Evolutionary conservation across 2,888 invertebrate genomes (phyloP).

Genomic region (Euplexia lucipara): DNA sequence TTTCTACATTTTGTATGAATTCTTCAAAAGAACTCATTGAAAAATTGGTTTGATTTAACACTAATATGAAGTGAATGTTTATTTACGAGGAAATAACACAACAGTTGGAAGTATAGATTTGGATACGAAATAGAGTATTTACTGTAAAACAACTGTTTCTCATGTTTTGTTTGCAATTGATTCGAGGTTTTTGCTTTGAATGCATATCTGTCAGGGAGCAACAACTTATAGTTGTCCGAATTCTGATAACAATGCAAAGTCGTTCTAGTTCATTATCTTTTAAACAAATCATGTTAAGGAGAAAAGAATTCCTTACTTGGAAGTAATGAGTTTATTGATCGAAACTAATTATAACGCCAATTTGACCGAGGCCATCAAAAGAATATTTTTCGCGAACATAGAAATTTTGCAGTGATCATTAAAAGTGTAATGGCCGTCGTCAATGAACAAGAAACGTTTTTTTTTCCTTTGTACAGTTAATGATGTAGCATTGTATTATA

Average conservation of each 20-base stretch:
- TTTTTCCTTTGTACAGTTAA: not conserved
- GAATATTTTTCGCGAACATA: constrained; percentile 3
- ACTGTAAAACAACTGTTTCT: not conserved
- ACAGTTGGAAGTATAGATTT: no score
- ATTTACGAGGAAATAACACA: no score
- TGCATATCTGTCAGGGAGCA: not conserved
- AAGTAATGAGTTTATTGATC: constrained; percentile 26
- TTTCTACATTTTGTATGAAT: no score
- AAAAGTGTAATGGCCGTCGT: constrained; percentile 1
- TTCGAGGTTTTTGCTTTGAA: not conserved
- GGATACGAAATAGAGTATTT: not conserved
- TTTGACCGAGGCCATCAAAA: not conserved
- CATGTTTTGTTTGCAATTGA: not conserved
- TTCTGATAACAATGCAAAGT: constrained; percentile 12
- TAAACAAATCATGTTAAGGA: constrained; percentile 2
- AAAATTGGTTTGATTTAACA: no score
- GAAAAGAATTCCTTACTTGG: not conserved
- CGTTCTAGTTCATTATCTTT: not conserved
- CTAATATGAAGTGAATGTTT: no score
- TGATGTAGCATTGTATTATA: not conserved
- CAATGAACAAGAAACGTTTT: not conserved
- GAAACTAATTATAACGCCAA: constrained; percentile 11
- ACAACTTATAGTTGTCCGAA: not conserved
- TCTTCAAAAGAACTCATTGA: no score
- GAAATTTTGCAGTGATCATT: not conserved